Evolutionary conservation across 2,113 vertebrate species (phyloP), one percentile per base, ranked within the genome.

Genomic region (Corythornis vintsioides): DNA sequence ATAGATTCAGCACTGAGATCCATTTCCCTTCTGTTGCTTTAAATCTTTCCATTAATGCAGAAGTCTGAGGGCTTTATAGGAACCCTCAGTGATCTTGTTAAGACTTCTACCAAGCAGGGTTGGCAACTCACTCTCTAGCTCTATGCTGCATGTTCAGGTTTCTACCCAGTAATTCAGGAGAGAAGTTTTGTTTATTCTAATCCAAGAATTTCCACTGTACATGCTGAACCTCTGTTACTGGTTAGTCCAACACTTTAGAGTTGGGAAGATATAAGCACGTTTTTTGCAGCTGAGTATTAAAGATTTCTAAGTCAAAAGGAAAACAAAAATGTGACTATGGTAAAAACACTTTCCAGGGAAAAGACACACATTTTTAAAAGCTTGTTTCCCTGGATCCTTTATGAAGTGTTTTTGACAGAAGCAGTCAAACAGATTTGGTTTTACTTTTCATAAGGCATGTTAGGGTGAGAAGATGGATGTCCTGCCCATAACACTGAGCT

Each of bases 391-490:
- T 65, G 11, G 8, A 65, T 52, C 15, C 10, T 52, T 83, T 71
- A 24, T 47, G 43, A 65, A 83, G 7, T 33, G 42, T 26, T 83
- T 83, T 61, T 28, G 52, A 79, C 21, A 88, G 22, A 45, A 70
- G 11, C 9, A 70, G 71, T 38, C 18, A 83, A 71, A 28, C 1
- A 10, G 22, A 64, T 45, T 79, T 85, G 33, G 18, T 79, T 75
- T 82, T 83, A 13, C 31, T 70, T 88, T 55, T 78, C 48, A 17
- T 64, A 33, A 48, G 40, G 65, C 47, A 8, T 1, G 2, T 8
- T 74, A 35, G 11, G 6, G 14, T 74, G 29, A 84, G 66, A 76
- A 89, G n/a, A 50, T 0, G 0, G 50, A 79, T 0, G 0, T 31
- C 15, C 66, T 72, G 50, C 45, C 65, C 17, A 0, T 40, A 61